A percentile compares a stretch with the other conserved stretches of the same genome.
These are phyloP conservation scores for Drosophila nigrodunni DNA, from an alignment of 1,140 invertebrate genomes.

Conservation along the genomic window DNA sequence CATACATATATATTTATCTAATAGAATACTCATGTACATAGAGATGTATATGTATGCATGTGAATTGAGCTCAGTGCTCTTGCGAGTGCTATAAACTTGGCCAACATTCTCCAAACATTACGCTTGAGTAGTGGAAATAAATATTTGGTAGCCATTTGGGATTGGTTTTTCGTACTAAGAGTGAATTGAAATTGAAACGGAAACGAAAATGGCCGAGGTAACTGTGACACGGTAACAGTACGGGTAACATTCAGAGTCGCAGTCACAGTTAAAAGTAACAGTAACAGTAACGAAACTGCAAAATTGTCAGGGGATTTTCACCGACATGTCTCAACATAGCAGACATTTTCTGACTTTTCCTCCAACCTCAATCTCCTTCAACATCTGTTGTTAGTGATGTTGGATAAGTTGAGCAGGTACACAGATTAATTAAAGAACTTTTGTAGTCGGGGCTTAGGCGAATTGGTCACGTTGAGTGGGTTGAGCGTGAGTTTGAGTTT, in stretches of 20 bases:
- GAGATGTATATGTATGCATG: conserved; percentile 1
- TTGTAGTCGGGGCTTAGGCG: conserved; percentile 30
- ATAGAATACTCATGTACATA: conserved; percentile 8
- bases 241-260: conserved; percentile 1
- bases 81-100: conserved; percentile 70
- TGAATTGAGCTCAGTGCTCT: conserved; percentile 41
- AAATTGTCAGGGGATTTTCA: conserved; percentile 67
- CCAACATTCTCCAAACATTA: conserved; percentile 49
- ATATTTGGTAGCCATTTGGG: conserved; percentile 78
- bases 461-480: conserved; percentile 12
- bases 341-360: conserved; percentile 13
- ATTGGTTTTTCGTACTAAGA: conserved; percentile 57
- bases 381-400: background rate
- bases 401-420: conserved; percentile 37
- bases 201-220: conserved; percentile 29
- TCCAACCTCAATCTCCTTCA: background rate
- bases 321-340: conserved; percentile 48
- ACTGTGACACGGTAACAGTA: conserved; percentile 5
- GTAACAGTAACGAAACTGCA: conserved; percentile 39
- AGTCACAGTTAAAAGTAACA: background rate
- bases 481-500: background rate
- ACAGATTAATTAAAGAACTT: conserved; percentile 74
- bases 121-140: conserved; percentile 76
- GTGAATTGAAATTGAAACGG: conserved; percentile 67
- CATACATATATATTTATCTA: conserved; percentile 24